Base-by-base conservation (phyloP, 1,140 invertebrate species). In the Teleogryllus occipitalis region DNA sequence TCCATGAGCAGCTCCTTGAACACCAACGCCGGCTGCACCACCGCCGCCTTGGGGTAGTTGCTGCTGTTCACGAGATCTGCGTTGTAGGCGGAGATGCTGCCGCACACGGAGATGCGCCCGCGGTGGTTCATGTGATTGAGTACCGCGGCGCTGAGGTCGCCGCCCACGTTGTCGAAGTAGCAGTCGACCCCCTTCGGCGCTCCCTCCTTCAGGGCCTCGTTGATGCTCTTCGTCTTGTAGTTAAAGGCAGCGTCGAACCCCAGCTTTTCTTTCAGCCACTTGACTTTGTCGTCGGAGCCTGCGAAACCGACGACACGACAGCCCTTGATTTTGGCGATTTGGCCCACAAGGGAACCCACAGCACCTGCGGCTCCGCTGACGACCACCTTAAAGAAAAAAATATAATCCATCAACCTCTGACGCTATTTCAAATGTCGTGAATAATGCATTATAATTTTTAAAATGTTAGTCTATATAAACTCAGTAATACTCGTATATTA, bases 261-360 rank as follows among this genome's bases (percentile, higher is more conserved):
- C 2, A 93, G 82, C 73, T 92, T 88, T 8, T 91, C 83, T 27
- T 87, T 88, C 3, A 94, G 83, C 91, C 91, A 94, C 81, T 89
- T 84, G 80, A 91, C 89, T 87, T 95, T 94, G 0, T 90, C 90
- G 79, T 93, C 90, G 18, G 89, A 88, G 10, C 92, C 92, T 79
- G 92, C 90, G 83, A 92, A 91, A 8, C 92, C 93, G 82, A 95
- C 91, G 0, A 93, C 92, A 80, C 85, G 89, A 75, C 92, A 90
- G 22, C 92, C 89, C 84, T 90, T 87, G 74, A 92, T 90, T 85
- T 92, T 93, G 6, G 89, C 92, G 78, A 94, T 92, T 86, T 94
- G 93, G 15, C 92, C 92, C 7, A 94, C 93, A 74, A 90, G 86
- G 81, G 88, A 90, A 8, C 92, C 92, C 21, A 94, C 92, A 49